Conservation (phyloP, 2,113 vertebrate species). For the Pedetes capensis region DNA sequence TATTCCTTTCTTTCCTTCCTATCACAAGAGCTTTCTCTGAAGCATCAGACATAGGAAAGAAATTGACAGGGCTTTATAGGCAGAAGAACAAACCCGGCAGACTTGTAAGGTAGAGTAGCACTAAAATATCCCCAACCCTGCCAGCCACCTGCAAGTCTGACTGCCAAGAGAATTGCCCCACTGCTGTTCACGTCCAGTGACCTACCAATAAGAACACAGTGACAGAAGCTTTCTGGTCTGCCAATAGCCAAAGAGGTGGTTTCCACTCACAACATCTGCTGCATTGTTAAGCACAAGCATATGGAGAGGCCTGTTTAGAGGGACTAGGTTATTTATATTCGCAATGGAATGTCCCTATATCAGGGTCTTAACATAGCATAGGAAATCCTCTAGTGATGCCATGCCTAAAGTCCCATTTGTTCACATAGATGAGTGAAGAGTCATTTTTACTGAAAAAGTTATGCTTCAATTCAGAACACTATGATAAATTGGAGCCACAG, state of each 20-base stretch:
- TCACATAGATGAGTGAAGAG: slow-evolving; percentile 68
- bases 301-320: slow-evolving; percentile 64
- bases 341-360: slow-evolving; percentile 70
- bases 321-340: slow-evolving; percentile 71
- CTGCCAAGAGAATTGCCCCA: slow-evolving; percentile 31
- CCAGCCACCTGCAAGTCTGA: slow-evolving; percentile 25
- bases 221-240: slow-evolving; percentile 37
- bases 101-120: background rate
- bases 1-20: background rate
- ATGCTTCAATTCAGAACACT: slow-evolving; percentile 56
- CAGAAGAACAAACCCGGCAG: slow-evolving; percentile 47
- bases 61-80: background rate
- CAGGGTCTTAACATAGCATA: slow-evolving; percentile 72
- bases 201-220: slow-evolving; percentile 42
- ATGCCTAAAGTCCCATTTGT: slow-evolving; percentile 69
- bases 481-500: slow-evolving; percentile 46
- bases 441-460: slow-evolving; percentile 71
- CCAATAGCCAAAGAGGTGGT: slow-evolving; percentile 59
- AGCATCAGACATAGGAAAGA: background rate
- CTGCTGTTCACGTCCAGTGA: slow-evolving; percentile 29
- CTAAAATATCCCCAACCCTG: slow-evolving; percentile 15
- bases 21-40: slow-evolving; percentile 20
- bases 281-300: slow-evolving; percentile 72
- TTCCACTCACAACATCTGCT: slow-evolving; percentile 66
- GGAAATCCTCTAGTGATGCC: slow-evolving; percentile 70